Conservation (phyloP, 1,140 invertebrate species). For the Helicoverpa armigera region DNA sequence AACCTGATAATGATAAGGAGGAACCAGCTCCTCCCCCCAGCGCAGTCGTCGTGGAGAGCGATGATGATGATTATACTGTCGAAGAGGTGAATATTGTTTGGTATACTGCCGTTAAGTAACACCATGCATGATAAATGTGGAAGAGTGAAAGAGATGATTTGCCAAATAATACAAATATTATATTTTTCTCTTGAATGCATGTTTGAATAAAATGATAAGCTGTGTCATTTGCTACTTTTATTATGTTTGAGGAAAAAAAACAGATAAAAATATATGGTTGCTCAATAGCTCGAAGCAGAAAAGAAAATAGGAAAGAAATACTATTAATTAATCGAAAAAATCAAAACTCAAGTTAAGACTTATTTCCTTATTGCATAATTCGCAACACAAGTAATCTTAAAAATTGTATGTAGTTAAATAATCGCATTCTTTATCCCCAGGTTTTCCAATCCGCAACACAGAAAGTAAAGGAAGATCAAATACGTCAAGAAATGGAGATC, state of each 20-base stretch:
- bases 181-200: too few species aligned
- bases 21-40: background rate
- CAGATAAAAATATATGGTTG: too few species aligned
- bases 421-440: constrained; percentile 54
- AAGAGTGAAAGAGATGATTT: background rate
- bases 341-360: too few species aligned
- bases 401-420: background rate
- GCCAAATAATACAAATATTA: too few species aligned
- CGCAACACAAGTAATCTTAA: background rate
- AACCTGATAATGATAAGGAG: background rate
- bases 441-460: constrained; percentile 78
- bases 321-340: too few species aligned
- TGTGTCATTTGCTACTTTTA: too few species aligned
- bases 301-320: too few species aligned
- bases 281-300: too few species aligned
- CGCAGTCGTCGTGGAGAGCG: constrained; percentile 66
- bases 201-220: too few species aligned
- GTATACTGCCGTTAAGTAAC: background rate
- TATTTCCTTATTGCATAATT: too few species aligned
- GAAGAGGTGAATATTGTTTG: constrained; percentile 68
- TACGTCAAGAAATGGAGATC: constrained; percentile 82
- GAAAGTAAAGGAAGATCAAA: constrained; percentile 81
- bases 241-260: too few species aligned
- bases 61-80: constrained; percentile 81
- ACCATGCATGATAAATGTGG: background rate